A percentile compares a stretch with the other conserved stretches of the same genome.
These are phyloP conservation scores for Drosophila peninsularis DNA, from an alignment of 2,888 invertebrate species.

Conservation along the genomic window DNA sequence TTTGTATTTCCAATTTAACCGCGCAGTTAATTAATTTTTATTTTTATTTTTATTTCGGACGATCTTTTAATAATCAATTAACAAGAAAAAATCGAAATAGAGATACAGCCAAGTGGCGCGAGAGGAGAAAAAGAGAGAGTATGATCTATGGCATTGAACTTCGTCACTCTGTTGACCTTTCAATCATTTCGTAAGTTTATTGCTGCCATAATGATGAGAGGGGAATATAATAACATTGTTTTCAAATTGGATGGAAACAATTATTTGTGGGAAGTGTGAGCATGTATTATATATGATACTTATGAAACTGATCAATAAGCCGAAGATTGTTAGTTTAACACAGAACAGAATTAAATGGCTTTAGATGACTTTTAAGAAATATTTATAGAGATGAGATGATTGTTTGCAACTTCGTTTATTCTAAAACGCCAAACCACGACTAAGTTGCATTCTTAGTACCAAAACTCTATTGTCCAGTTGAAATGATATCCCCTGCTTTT, in stretches of 20 bases:
- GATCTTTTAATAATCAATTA: constrained; percentile 30
- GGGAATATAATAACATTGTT: constrained; percentile 8
- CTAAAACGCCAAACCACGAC: too few relatives aligned
- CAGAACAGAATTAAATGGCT: too few relatives aligned
- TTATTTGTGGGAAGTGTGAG: constrained; percentile 10
- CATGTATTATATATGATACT: not conserved
- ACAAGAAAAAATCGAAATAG: not conserved
- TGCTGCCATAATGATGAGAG: constrained; percentile 24
- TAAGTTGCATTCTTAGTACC: not conserved
- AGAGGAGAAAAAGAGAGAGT: constrained; percentile 9
- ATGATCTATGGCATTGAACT: constrained; percentile 54
- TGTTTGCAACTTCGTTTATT: not conserved
- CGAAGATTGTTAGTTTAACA: too few relatives aligned
- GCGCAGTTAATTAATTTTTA: constrained; percentile 34
- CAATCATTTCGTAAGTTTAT: constrained; percentile 32
- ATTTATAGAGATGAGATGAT: too few relatives aligned
- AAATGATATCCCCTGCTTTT: not conserved
- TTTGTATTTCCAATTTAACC: constrained; percentile 22
- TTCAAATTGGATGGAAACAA: constrained; percentile 13
- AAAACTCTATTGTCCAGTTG: not conserved
- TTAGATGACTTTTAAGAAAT: too few relatives aligned
- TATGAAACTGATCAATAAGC: not conserved
- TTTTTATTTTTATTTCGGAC: constrained; percentile 3
- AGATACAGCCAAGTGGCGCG: constrained; percentile 8
- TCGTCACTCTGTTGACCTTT: constrained; percentile 26